Percentiles rank a stretch among this genome's conserved stretches.
Conservation (phyloP, 2,797 vertebrate genomes). For the Paedocypris micromegethes region DNA sequence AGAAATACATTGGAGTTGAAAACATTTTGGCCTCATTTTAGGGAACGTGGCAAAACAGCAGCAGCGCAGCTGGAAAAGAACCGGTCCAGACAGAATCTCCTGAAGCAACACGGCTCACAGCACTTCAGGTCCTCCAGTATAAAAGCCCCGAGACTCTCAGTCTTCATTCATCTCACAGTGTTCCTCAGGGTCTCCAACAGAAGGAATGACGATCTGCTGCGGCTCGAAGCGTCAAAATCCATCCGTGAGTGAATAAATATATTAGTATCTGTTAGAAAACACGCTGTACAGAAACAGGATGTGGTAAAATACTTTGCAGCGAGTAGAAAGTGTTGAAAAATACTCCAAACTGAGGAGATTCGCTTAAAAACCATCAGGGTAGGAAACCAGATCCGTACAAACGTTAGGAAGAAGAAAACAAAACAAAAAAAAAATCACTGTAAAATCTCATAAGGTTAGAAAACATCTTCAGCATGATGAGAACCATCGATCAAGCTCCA, state of each 20-base stretch:
- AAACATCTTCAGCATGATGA: slow-evolving; percentile 29
- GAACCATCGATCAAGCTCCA: neutral
- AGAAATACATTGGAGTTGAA: too few species aligned
- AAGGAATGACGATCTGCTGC: slow-evolving; percentile 43
- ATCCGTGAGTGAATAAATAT: slow-evolving; percentile 65
- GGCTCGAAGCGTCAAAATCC: slow-evolving; percentile 46
- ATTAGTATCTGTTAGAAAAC: slow-evolving; percentile 86
- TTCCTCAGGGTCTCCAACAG: neutral
- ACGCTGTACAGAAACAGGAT: slow-evolving; percentile 78
- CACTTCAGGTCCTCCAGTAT: too few species aligned
- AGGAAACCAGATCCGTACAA: slow-evolving; percentile 64
- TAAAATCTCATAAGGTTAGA: slow-evolving; percentile 39
- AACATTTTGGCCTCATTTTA: too few species aligned
- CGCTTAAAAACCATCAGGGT: slow-evolving; percentile 61
- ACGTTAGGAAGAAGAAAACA: slow-evolving; percentile 50
- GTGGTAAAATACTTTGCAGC: slow-evolving; percentile 69
- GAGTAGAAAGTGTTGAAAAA: slow-evolving; percentile 45
- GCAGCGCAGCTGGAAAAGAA: too few species aligned
- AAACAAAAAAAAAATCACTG: slow-evolving; percentile 20
- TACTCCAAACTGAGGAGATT: slow-evolving; percentile 64
- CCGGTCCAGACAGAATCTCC: too few species aligned
- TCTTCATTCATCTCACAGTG: too few species aligned
- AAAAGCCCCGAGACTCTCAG: too few species aligned
- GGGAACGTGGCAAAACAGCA: too few species aligned
- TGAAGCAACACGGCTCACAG: too few species aligned